Base-by-base conservation (phyloP, 2,113 vertebrate genomes). In the Chloroceryle aenea region DNA sequence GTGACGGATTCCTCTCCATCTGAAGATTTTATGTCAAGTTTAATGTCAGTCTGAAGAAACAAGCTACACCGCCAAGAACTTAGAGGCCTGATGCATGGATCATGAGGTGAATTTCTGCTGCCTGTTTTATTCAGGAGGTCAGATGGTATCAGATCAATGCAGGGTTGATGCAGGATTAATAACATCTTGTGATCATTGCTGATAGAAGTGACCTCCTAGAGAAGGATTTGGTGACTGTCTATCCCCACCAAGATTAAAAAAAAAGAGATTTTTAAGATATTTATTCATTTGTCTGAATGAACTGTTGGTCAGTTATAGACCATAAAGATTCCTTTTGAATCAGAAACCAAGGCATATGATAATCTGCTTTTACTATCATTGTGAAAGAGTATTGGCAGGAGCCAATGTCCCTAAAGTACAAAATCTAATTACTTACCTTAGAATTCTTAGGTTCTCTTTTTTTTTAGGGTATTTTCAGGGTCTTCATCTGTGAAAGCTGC, bases 1-100 rank as follows among this genome's bases (percentile, higher is more conserved):
- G 26, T 59, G 55, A 55, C 23, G 85, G 77, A 85, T 89, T 91
- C 43, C 61, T 79, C 81, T 95, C 76, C 58, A 82, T 68, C 82
- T 85, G 81, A 85, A 82, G 40, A 87, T 81, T 85, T 94, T 79
- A n/a, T 38, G 85, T 72, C 58, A 79, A 56, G 26, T 40, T 82
- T 82, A 36, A 69, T 30, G 34, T 81, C 89, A 91, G 36, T 52
- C 30, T 79, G 78, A 95, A 95, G 89, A 89, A 87, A 72, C 40
- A 85, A 36, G 19, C 4, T 82, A 53, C 32, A 42, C 82, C 6
- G 2, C 47, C 58, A 91, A 82, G 63, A 85, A 58, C 19, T 72
- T 19, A 58, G 22, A 78, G 32, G 13, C 36, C 75, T 82, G 77
- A 89, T 92, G 43, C 66, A 32, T n/a, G 26, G 47, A 82, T 76